A percentile compares a stretch with the other conserved stretches of the same genome.
phyloP scores from a whole-genome alignment of 2,888 invertebrate genomes.

The Protophormia terraenovae region DNA sequence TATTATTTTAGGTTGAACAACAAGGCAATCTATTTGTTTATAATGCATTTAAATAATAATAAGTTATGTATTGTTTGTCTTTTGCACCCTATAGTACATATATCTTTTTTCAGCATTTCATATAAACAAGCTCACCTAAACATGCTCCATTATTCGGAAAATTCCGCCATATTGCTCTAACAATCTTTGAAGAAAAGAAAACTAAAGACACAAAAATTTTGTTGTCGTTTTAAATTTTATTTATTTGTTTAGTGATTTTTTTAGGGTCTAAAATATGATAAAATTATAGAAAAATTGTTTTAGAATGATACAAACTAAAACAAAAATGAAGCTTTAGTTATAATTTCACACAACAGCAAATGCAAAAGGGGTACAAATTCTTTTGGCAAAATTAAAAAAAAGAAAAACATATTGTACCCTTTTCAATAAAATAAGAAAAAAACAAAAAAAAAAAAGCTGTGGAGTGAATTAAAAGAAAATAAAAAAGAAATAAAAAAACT shows the following conservation, averaged over 20 bases:
- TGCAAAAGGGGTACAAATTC: constrained; percentile 34
- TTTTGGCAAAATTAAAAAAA: constrained; percentile 28
- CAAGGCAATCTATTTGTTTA: neutral
- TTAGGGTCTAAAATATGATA: neutral
- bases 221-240: neutral
- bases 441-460: neutral
- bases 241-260: neutral
- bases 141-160: too few relatives aligned
- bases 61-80: neutral
- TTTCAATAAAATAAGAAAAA: neutral
- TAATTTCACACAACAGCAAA: constrained; percentile 49
- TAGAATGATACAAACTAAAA: constrained; percentile 7
- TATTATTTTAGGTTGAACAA: neutral
- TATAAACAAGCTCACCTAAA: too few relatives aligned
- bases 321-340: constrained; percentile 1
- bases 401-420: constrained; percentile 17
- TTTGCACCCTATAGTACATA: neutral
- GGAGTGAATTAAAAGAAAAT: neutral
- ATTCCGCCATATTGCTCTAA: too few relatives aligned
- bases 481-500: constrained; percentile 11
- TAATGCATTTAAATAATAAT: neutral
- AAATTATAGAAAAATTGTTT: neutral
- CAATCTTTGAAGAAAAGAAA: too few relatives aligned
- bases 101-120: neutral
- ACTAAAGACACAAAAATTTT: neutral